Conservation (phyloP, 1,140 invertebrate genomes). For the Periplaneta americana region DNA sequence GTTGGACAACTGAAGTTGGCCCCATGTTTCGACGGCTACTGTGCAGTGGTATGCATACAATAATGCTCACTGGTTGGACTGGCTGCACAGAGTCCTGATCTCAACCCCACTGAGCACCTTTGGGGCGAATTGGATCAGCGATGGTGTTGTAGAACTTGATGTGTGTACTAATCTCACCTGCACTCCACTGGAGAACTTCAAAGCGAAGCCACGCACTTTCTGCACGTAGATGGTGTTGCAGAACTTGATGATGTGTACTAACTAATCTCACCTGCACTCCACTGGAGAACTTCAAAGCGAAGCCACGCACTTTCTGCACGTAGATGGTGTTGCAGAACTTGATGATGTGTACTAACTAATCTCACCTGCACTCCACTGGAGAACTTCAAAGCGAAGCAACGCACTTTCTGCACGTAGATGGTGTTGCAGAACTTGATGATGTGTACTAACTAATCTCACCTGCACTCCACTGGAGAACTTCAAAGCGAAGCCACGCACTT, state of each 20-base stretch:
- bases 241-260: slow-evolving; percentile 91
- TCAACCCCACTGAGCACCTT: no score
- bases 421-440: slow-evolving; percentile 93
- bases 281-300: slow-evolving; percentile 67
- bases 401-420: slow-evolving; percentile 77
- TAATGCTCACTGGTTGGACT: no score
- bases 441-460: slow-evolving; percentile 49
- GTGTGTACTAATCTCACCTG: no score
- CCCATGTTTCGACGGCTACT: no score
- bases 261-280: no score
- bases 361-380: slow-evolving; percentile 46
- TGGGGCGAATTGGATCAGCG: no score
- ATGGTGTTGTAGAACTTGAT: background rate
- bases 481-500: slow-evolving; percentile 73
- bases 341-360: no score
- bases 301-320: slow-evolving; percentile 73
- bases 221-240: slow-evolving; percentile 87
- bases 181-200: slow-evolving; percentile 58
- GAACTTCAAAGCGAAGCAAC: slow-evolving; percentile 73
- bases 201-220: slow-evolving; percentile 72
- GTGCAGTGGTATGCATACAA: no score
- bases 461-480: slow-evolving; percentile 57
- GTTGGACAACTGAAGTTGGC: no score
- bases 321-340: slow-evolving; percentile 91
- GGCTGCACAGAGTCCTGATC: no score